Evolutionary conservation across 1,140 invertebrate genomes (phyloP).

Genomic region (Pseudomyrmex sp.): DNA sequence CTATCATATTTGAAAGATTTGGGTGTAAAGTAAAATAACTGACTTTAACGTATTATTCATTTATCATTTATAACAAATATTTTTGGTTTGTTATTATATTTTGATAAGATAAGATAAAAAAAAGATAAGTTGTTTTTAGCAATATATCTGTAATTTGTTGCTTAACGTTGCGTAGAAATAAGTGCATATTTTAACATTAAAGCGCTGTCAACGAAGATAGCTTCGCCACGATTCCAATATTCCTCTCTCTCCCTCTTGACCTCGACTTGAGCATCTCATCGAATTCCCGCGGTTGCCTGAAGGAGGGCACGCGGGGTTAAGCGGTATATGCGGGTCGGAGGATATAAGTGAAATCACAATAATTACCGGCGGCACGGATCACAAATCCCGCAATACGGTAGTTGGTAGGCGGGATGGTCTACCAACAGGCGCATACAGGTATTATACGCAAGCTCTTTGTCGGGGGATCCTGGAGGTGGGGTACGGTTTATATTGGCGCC

Average conservation of each 20-base stretch:
- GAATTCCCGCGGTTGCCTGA: slow-evolving; percentile 15
- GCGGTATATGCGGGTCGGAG: slow-evolving; percentile 40
- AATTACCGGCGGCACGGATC: slow-evolving; percentile 70
- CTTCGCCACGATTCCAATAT: slow-evolving; percentile 27
- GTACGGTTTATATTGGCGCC: slow-evolving; percentile 84
- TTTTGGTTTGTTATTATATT: not conserved
- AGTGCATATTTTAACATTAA: not conserved
- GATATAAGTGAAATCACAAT: slow-evolving; percentile 72
- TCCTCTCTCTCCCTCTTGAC: not conserved
- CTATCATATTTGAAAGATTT: too few species aligned
- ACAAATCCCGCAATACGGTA: slow-evolving; percentile 73
- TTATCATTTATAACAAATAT: too few species aligned
- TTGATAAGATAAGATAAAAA: not conserved
- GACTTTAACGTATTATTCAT: not conserved
- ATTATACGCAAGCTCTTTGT: slow-evolving; percentile 81
- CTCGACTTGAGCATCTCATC: slow-evolving; percentile 16
- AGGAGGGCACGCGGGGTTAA: slow-evolving; percentile 33
- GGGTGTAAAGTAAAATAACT: too few species aligned
- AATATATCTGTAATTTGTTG: not conserved
- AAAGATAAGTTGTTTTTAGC: too few species aligned
- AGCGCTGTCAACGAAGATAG: not conserved
- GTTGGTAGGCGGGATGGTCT: slow-evolving; percentile 73
- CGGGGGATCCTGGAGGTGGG: slow-evolving; percentile 72
- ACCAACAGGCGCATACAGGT: slow-evolving; percentile 76
- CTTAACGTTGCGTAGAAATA: not conserved